Evolutionary conservation across 2,113 vertebrate genomes (phyloP).

Genomic region (Ranitomeya variabilis): DNA sequence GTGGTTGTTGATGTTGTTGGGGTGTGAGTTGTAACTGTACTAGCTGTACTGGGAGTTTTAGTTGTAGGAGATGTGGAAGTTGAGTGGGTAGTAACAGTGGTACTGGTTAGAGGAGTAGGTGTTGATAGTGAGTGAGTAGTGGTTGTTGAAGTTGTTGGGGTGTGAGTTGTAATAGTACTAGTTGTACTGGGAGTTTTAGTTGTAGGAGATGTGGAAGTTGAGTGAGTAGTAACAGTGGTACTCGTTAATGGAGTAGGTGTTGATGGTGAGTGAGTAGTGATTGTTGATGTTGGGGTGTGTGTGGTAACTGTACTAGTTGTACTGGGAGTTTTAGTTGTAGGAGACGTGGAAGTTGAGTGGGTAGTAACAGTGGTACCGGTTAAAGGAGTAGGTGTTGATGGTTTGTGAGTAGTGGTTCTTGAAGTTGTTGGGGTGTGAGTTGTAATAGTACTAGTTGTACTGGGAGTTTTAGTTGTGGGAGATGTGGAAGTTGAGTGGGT

Average conservation of each 20-base stretch:
- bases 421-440: background rate
- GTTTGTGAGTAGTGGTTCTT: background rate
- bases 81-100: background rate
- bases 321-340: background rate
- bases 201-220: background rate
- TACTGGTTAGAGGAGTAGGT: background rate
- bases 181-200: background rate
- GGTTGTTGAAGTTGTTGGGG: background rate
- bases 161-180: background rate
- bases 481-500: background rate
- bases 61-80: background rate
- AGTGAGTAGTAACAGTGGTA: accelerated
- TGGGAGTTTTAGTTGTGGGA: no score
- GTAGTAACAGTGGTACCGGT: background rate
- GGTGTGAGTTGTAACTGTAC: background rate
- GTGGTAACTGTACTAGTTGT: background rate
- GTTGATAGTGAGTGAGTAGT: background rate
- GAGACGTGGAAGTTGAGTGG: background rate
- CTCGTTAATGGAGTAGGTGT: background rate
- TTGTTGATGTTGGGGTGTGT: background rate
- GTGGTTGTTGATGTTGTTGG: background rate
- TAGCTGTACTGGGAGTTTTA: background rate
- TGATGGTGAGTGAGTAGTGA: background rate
- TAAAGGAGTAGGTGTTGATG: background rate
- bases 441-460: background rate